These are phyloP conservation scores for Diaphora mendica DNA, from an alignment of 2,888 invertebrate genomes.

Conservation along the genomic window DNA sequence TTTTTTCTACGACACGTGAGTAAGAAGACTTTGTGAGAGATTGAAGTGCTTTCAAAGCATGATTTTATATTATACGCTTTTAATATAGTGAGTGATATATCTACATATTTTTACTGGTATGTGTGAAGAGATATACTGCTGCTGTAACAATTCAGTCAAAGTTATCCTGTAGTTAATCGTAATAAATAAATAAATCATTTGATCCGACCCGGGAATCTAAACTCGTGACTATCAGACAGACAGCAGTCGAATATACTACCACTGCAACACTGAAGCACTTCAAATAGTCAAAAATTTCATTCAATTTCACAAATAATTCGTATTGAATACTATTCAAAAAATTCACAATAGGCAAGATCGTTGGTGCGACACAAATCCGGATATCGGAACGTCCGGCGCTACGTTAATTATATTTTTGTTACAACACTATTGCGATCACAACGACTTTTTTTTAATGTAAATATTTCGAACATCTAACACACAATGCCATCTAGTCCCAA, in stretches of 20 bases:
- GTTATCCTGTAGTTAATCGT: too few species aligned
- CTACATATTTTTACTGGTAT: not conserved
- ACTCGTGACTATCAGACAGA: too few species aligned
- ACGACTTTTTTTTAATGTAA: too few species aligned
- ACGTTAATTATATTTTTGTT: slow-evolving; percentile 20
- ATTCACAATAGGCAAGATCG: slow-evolving; percentile 10
- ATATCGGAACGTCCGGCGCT: slow-evolving; percentile 19
- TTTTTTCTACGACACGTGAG: slow-evolving; percentile 14
- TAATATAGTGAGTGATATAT: not conserved
- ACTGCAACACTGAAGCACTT: not conserved
- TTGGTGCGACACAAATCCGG: slow-evolving; percentile 21
- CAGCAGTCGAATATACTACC: too few species aligned
- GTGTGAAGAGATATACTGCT: not conserved
- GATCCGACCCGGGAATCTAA: too few species aligned
- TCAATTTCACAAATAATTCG: slow-evolving; percentile 3
- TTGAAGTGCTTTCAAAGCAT: not conserved
- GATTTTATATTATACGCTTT: not conserved
- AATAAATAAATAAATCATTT: too few species aligned
- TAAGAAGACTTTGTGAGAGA: slow-evolving; percentile 10
- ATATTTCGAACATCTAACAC: too few species aligned
- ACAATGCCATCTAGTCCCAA: too few species aligned
- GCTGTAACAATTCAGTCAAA: too few species aligned
- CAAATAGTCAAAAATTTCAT: slow-evolving; percentile 3
- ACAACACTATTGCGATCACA: slow-evolving; percentile 1
- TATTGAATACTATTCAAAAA: slow-evolving; percentile 7